A percentile compares a stretch with the other conserved stretches of the same genome.
Evolutionary conservation across 1,140 invertebrate species (phyloP).

Genomic region (Amphibalanus amphitrite): DNA sequence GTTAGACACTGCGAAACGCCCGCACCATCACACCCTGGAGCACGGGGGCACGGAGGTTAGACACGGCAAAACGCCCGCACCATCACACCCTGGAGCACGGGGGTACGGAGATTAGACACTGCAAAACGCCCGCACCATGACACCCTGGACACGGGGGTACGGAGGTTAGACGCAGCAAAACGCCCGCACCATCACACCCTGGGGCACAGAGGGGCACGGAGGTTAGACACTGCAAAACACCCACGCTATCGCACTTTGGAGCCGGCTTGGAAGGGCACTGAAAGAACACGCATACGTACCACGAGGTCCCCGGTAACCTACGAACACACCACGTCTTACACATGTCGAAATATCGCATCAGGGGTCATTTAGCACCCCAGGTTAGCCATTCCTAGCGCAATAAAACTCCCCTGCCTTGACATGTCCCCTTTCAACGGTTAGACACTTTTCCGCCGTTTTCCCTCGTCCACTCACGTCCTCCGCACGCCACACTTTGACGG

Average conservation of each 20-base stretch:
- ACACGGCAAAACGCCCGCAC: slow-evolving; percentile 57
- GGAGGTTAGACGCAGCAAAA: slow-evolving; percentile 28
- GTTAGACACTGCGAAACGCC: slow-evolving; percentile 33
- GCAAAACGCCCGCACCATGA: slow-evolving; percentile 71
- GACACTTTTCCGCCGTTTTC: slow-evolving; percentile 7
- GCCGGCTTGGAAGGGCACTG: no score
- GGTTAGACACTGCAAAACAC: slow-evolving; percentile 6
- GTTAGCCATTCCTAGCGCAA: no score
- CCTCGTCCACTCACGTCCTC: slow-evolving; percentile 46
- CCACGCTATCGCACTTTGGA: no score
- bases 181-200: slow-evolving; percentile 74
- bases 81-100: slow-evolving; percentile 47
- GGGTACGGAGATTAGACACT: not conserved
- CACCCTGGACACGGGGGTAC: slow-evolving; percentile 38
- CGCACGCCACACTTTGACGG: slow-evolving; percentile 93
- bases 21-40: slow-evolving; percentile 65
- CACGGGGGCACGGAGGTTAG: not conserved
- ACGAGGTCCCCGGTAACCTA: no score
- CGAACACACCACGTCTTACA: no score
- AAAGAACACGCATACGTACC: no score
- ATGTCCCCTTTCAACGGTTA: no score
- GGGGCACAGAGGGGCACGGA: slow-evolving; percentile 15
- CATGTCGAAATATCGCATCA: no score
- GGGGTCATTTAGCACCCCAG: no score
- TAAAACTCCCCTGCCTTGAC: no score